These are phyloP conservation scores for Vollenhovia emeryi DNA, from an alignment of 1,140 invertebrate species.

Conservation along the genomic window DNA sequence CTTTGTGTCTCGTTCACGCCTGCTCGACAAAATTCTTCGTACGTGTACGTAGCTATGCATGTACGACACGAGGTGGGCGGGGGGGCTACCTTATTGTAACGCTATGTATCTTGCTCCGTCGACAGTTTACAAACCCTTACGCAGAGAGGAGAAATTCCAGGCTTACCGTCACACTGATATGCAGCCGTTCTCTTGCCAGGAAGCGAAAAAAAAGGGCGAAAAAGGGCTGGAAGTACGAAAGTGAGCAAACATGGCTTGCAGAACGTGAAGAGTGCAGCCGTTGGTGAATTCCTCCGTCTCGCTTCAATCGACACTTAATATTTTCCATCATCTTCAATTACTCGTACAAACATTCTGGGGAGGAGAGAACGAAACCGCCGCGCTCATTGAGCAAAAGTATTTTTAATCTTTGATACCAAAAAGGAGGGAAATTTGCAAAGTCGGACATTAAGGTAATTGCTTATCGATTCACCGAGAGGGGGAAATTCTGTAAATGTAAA, in stretches of 20 bases:
- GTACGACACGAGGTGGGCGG: background rate
- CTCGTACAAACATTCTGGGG: constrained; percentile 8
- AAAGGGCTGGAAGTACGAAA: constrained; percentile 33
- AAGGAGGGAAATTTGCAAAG: background rate
- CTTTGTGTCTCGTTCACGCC: constrained; percentile 58
- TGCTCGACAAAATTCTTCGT: constrained; percentile 53
- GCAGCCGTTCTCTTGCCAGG: background rate
- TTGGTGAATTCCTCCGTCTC: background rate
- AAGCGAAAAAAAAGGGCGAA: background rate
- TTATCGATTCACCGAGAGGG: background rate
- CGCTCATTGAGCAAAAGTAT: constrained; percentile 1
- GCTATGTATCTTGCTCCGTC: constrained; percentile 46
- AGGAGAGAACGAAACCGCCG: background rate
- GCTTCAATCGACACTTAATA: constrained; percentile 33
- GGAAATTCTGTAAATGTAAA: background rate
- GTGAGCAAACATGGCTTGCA: constrained; percentile 25
- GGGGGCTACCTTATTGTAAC: constrained; percentile 37
- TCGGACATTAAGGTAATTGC: background rate
- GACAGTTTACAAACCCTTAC: constrained; percentile 56
- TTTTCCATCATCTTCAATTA: constrained; percentile 46
- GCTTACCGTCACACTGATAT: constrained; percentile 55
- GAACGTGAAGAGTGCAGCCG: background rate
- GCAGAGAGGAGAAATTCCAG: constrained; percentile 27
- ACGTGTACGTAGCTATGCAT: constrained; percentile 12
- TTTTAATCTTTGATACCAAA: constrained; percentile 5